Conservation (phyloP, 2,888 invertebrate species). For the Ceriagrion tenellum region DNA sequence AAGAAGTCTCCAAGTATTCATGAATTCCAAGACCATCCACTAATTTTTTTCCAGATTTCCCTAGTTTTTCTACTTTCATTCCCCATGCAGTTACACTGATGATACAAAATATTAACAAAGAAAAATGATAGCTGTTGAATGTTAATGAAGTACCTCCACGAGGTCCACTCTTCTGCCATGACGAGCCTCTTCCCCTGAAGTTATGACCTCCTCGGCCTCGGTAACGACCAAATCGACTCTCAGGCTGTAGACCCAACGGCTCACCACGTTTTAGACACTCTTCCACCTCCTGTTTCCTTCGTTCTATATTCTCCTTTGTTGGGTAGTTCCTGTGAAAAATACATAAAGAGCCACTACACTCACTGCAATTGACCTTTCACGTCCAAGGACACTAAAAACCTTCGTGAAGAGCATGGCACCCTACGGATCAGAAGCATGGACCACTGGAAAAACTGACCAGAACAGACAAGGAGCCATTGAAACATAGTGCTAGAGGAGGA, state of each 20-base stretch:
- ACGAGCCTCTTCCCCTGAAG: neutral
- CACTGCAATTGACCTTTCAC: neutral
- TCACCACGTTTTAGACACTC: constrained; percentile 89
- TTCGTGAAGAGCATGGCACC: too few species aligned
- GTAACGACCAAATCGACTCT: constrained; percentile 73
- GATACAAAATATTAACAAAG: neutral
- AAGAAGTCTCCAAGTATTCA: too few species aligned
- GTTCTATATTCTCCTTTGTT: constrained; percentile 84
- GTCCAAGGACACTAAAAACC: too few species aligned
- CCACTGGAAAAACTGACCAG: too few species aligned
- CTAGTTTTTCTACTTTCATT: too few species aligned
- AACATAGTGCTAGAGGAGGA: too few species aligned
- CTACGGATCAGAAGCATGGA: too few species aligned
- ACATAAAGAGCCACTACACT: neutral
- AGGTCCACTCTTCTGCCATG: neutral
- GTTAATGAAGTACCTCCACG: neutral
- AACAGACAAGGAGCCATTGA: too few species aligned
- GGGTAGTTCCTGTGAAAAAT: constrained; percentile 83
- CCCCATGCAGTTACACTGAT: neutral
- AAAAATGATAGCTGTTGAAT: neutral
- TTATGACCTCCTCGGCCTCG: neutral
- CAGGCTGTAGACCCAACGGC: constrained; percentile 80
- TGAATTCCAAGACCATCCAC: too few species aligned
- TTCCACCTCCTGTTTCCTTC: constrained; percentile 82
- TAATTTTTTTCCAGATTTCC: too few species aligned